A percentile compares a stretch with the other conserved stretches of the same genome.
phyloP scores from a whole-genome alignment of 1,140 invertebrate genomes.

The Drosophila ironensis region DNA sequence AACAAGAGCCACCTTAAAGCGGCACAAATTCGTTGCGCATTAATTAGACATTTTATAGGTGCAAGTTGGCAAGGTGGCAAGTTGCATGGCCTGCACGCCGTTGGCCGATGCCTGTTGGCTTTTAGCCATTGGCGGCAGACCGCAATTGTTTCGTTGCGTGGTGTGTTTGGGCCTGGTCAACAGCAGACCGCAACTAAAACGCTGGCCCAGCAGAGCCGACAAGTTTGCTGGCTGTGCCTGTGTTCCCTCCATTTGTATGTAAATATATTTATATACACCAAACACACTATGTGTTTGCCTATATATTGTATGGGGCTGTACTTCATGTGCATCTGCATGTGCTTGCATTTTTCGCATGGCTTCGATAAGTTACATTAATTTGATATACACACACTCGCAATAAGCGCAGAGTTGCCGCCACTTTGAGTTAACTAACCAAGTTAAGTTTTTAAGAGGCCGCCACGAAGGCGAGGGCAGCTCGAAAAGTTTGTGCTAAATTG shows the following conservation, averaged over 20 bases:
- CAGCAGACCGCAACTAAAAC: conserved; percentile 61
- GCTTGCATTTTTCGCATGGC: conserved; percentile 62
- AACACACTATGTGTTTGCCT: not conserved
- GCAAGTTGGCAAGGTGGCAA: conserved; percentile 75
- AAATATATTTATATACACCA: not conserved
- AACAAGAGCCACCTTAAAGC: conserved; percentile 44
- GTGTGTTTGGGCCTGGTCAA: conserved; percentile 72
- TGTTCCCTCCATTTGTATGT: not conserved
- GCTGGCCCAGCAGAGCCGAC: conserved; percentile 45
- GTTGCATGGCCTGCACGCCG: conserved; percentile 57
- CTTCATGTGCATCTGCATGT: conserved; percentile 10
- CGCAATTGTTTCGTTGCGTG: conserved; percentile 42
- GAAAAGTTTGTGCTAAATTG: not conserved
- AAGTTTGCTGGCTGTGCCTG: not conserved
- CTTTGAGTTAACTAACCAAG: conserved; percentile 45
- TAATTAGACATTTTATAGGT: conserved; percentile 79
- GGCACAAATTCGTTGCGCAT: conserved; percentile 77
- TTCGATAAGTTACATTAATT: conserved; percentile 80
- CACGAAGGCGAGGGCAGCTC: conserved; percentile 38
- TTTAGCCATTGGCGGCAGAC: conserved; percentile 33
- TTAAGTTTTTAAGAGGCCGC: conserved; percentile 3
- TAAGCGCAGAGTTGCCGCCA: conserved; percentile 36
- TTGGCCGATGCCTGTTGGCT: not conserved
- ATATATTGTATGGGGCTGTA: not conserved
- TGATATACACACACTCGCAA: conserved; percentile 58